Conservation (phyloP, 2,113 vertebrate species). For the mouse (Mus musculus) region DNA sequence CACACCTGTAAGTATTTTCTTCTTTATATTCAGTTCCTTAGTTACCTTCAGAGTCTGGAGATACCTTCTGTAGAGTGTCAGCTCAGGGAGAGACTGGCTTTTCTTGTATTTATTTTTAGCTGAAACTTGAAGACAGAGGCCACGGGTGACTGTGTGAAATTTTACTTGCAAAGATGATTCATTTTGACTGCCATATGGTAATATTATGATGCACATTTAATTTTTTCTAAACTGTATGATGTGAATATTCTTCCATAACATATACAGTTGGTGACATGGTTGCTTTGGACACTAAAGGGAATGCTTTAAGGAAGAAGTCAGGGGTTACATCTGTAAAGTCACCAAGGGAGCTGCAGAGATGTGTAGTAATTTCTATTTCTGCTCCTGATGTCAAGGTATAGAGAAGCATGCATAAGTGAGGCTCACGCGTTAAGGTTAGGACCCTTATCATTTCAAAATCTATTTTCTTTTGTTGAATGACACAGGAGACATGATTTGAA, state of each 20-base stretch:
- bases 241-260: background rate
- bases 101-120: slow-evolving; percentile 53
- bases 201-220: slow-evolving; percentile 20
- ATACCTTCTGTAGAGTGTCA: background rate
- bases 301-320: background rate
- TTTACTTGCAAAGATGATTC: slow-evolving; percentile 57
- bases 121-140: slow-evolving; percentile 37
- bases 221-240: background rate
- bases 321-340: background rate
- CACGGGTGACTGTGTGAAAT: background rate
- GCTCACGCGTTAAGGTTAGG: background rate
- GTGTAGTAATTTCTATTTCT: background rate
- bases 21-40: slow-evolving; percentile 25
- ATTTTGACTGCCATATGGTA: slow-evolving; percentile 63
- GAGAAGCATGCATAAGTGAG: background rate
- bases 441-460: background rate
- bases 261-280: background rate
- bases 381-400: background rate
- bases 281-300: background rate
- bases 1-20: background rate
- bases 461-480: background rate
- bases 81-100: slow-evolving; percentile 21
- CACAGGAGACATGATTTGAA: background rate
- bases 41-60: background rate
- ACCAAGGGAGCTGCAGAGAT: background rate